phyloP scores from a whole-genome alignment of 2,113 vertebrate species.

The Plestiodon gilberti region DNA sequence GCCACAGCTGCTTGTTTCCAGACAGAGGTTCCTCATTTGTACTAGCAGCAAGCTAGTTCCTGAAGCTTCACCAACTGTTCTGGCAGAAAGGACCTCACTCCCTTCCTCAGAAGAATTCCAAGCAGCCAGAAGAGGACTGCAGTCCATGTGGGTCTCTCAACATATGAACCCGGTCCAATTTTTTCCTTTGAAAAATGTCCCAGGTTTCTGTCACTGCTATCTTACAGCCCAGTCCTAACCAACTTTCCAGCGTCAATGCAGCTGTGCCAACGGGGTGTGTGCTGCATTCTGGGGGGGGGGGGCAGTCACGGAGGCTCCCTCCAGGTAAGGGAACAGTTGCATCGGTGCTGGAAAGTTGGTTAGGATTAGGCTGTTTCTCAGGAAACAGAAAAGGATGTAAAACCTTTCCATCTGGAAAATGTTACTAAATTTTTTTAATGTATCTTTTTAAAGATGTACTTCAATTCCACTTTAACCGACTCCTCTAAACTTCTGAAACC shows the following conservation, averaged over 20 bases:
- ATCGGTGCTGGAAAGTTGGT: no score
- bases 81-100: no score
- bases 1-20: no score
- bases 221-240: no score
- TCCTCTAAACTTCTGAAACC: slow-evolving; percentile 98
- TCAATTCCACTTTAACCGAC: slow-evolving; percentile 96
- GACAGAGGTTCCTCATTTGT: neutral
- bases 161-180: no score
- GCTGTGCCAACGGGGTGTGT: no score
- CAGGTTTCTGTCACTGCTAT: neutral
- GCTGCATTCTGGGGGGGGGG: no score
- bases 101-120: neutral
- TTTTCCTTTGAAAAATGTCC: no score
- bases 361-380: no score
- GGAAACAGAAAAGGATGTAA: slow-evolving; percentile 29
- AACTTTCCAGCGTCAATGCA: no score
- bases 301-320: no score
- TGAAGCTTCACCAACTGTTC: neutral
- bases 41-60: neutral
- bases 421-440: slow-evolving; percentile 48
- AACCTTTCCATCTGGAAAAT: neutral
- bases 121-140: neutral
- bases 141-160: neutral
- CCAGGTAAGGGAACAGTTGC: no score
- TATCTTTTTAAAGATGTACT: slow-evolving; percentile 92